A percentile compares a stretch with the other conserved stretches of the same genome.
Conservation (phyloP, 2,797 vertebrate genomes). For the Argentina silus region DNA sequence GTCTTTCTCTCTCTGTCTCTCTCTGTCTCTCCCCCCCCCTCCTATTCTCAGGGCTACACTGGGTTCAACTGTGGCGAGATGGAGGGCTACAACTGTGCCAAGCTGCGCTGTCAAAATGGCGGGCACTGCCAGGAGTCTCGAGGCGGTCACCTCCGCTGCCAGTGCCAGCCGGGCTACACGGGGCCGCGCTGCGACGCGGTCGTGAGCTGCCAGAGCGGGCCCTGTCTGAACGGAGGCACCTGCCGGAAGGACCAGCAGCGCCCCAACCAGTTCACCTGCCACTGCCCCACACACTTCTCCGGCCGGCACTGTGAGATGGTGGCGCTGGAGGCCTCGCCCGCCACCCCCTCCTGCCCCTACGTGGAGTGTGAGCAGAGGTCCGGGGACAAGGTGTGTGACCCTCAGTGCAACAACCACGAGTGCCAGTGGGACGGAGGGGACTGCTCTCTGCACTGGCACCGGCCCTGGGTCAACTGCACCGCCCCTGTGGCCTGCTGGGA, state of each 20-base stretch:
- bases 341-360: conserved; percentile 61
- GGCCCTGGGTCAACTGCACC: conserved; percentile 88
- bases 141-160: conserved; percentile 76
- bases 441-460: conserved; percentile 84
- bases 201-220: conserved; percentile 69
- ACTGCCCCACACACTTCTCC: conserved; percentile 72
- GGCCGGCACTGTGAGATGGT: conserved; percentile 80
- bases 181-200: conserved; percentile 79
- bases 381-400: conserved; percentile 84
- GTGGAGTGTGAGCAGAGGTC: conserved; percentile 74
- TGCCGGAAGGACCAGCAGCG: conserved; percentile 77
- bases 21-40: not conserved
- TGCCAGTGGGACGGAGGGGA: conserved; percentile 93
- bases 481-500: conserved; percentile 84
- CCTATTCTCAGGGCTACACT: conserved; percentile 80
- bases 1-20: not conserved
- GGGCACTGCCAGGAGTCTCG: conserved; percentile 79
- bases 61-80: conserved; percentile 84
- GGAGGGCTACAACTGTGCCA: conserved; percentile 83
- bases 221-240: conserved; percentile 87
- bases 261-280: conserved; percentile 77
- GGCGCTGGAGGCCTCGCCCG: rapidly evolving
- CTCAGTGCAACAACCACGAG: conserved; percentile 85
- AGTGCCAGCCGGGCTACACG: conserved; percentile 78
- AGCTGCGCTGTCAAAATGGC: conserved; percentile 84